Percentiles rank a stretch among this genome's conserved stretches.
Conservation (phyloP, 1,140 invertebrate species). For the Tenebrio molitor region DNA sequence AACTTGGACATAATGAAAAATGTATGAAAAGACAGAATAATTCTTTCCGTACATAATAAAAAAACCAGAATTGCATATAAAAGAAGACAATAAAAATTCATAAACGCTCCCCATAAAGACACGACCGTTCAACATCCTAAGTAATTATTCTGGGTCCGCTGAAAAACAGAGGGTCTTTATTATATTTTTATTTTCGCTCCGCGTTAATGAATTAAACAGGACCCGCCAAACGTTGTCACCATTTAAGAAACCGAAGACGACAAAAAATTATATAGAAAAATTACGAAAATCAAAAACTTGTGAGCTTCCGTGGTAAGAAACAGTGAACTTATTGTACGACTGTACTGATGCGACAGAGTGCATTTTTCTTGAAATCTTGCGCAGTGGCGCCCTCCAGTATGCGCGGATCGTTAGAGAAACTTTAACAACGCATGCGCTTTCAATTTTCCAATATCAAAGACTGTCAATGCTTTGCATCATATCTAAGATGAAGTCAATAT, state of each 20-base stretch:
- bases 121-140: slow-evolving; percentile 42
- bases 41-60: slow-evolving; percentile 36
- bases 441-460: slow-evolving; percentile 45
- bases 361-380: slow-evolving; percentile 65
- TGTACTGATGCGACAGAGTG: slow-evolving; percentile 64
- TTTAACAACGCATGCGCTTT: slow-evolving; percentile 61
- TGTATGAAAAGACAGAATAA: slow-evolving; percentile 43
- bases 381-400: slow-evolving; percentile 59
- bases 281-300: background rate
- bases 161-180: slow-evolving; percentile 23
- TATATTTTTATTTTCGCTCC: slow-evolving; percentile 35
- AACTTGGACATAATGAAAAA: slow-evolving; percentile 33
- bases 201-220: slow-evolving; percentile 22
- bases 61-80: slow-evolving; percentile 41
- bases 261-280: background rate
- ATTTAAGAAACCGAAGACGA: background rate
- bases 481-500: slow-evolving; percentile 47
- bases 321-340: slow-evolving; percentile 59
- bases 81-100: slow-evolving; percentile 49
- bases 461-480: background rate
- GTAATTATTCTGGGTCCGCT: slow-evolving; percentile 47
- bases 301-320: slow-evolving; percentile 31
- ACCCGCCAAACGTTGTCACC: background rate
- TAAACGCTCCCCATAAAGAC: slow-evolving; percentile 47
- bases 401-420: slow-evolving; percentile 65